Base-by-base conservation (phyloP, 2,888 invertebrate genomes). In the Arge pagana region DNA sequence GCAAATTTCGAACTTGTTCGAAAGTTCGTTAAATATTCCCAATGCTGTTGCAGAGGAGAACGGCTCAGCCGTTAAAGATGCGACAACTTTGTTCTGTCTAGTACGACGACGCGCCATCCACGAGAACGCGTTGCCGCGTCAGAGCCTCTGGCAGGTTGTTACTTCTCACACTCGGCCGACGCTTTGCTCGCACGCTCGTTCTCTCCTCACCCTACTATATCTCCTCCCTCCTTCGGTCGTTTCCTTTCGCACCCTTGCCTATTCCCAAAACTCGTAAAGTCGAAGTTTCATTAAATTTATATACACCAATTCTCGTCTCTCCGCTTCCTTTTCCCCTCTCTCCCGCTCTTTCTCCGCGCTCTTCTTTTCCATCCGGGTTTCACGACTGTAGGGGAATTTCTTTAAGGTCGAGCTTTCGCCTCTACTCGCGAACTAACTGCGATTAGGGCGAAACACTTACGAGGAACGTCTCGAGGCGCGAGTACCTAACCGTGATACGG, bases 221-320 rank as follows among this genome's bases (percentile, higher is more conserved):
- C 7, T 24, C 18, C 13, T 16, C 41, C 8, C n/a, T n/a, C n/a
- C n/a, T n/a, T n/a, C n/a, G n/a, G n/a, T n/a, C n/a, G n/a, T n/a
- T n/a, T n/a, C 10, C 24, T 13, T 4, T n/a, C 33, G 16, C 33
- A 15, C 31, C 10, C 23, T 21, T 21, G 24, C 33, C 45, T 45
- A 33, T 45, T 33, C 45, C 45, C 45, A 23, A 5, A 10, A 26
- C 13, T 41, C 42, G 42, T 51, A 51, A 51, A 51, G 45, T 36
- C 43, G 42, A 43, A 45, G 42, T 43, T 35, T 43, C 19, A 51
- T 51, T 51, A 51, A 51, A 43, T 51, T 43, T 51, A 43, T 43
- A 43, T 54, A 56, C 49, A 49, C 48, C 31, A 28, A 40, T 33
- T 49, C 50, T 53, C 50, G 51, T 53, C 58, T 54, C 57, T 59